These are phyloP conservation scores for Datnioides undecimradiatus DNA, from an alignment of 2,113 vertebrate species.

Conservation along the genomic window DNA sequence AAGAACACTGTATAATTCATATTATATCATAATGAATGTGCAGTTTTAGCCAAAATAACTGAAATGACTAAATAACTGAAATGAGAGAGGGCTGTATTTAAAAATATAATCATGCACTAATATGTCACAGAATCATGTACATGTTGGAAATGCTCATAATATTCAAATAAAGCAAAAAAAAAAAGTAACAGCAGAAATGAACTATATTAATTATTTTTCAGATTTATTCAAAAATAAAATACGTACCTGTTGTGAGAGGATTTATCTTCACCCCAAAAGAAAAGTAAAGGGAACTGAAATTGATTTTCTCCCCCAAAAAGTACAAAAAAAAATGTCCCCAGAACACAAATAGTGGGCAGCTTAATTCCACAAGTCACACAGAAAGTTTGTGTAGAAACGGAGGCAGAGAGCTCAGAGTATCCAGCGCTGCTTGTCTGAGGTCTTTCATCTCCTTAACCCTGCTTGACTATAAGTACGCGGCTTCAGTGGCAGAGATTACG, in stretches of 20 bases:
- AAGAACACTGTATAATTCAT: too few species aligned
- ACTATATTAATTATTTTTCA: too few species aligned
- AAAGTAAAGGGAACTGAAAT: slow-evolving; percentile 33
- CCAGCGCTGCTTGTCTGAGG: slow-evolving; percentile 60
- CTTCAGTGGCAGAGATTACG: slow-evolving; percentile 67
- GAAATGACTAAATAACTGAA: slow-evolving; percentile 9
- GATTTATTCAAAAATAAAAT: slow-evolving; percentile 12
- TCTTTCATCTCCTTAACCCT: slow-evolving; percentile 81
- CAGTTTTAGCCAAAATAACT: background rate
- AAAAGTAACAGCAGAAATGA: background rate
- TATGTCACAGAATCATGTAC: background rate
- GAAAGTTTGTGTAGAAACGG: slow-evolving; percentile 52
- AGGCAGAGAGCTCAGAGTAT: slow-evolving; percentile 52
- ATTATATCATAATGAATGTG: background rate
- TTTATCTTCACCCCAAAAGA: slow-evolving; percentile 40
- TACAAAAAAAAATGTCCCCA: slow-evolving; percentile 46
- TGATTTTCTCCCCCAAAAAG: slow-evolving; percentile 34
- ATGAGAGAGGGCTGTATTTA: background rate
- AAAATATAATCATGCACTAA: background rate
- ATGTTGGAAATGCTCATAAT: background rate
- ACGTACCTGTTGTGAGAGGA: slow-evolving; percentile 73
- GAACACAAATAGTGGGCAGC: slow-evolving; percentile 47
- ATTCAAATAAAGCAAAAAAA: background rate
- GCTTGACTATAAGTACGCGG: slow-evolving; percentile 77
- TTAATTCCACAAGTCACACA: slow-evolving; percentile 73